Evolutionary conservation across 2,888 invertebrate species (phyloP), one percentile per base, ranked within the genome.

Genomic region (Stegana nigrithorax): DNA sequence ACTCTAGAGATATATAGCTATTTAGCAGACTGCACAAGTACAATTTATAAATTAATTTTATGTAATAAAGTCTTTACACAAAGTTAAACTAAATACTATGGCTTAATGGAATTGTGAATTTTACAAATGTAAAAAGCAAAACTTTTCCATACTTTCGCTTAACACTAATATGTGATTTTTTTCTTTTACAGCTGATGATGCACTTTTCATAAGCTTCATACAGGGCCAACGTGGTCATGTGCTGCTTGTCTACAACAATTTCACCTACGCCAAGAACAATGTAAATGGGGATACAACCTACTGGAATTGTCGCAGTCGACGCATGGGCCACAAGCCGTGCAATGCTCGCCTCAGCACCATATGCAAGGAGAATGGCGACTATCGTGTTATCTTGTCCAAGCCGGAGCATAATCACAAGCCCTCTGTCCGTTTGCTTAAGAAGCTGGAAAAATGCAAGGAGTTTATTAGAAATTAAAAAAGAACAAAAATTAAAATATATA

Each of bases 231-330:
- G 85, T 2, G 85, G 85, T 17, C 83, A 81, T 36, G 63, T 78
- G 19, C 70, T 85, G 25, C 59, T 86, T 19, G 73, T 81, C 32
- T 82, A 78, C 51, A 73, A 77, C 29, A 80, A 81, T n/a, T 85
- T 79, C 66, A 81, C 83, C 2, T 86, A 82, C 68, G 82, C 85
- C 0, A 84, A 81, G 68, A 86, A 85, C 60, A 84, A 83, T 63
- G 66, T 70, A 1, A 74, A 80, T 39, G 82, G 80, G 2, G 63
- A 72, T 1, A 83, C 83, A 1, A 82, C 75, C 1, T 86, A 86
- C 62, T 86, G 86, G 86, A 84, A 82, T 66, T 86, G 86, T 58
- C 83, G 86, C 2, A 77, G 72, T 59, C 78, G 85, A 0, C 81
- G 81, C 36, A 60, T 59, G 2, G 83, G 85, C 2, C 68, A 66